Percentiles rank a stretch among this genome's conserved stretches.
phyloP scores from a whole-genome alignment of 1,140 invertebrate genomes.

The Cotesia glomerata region DNA sequence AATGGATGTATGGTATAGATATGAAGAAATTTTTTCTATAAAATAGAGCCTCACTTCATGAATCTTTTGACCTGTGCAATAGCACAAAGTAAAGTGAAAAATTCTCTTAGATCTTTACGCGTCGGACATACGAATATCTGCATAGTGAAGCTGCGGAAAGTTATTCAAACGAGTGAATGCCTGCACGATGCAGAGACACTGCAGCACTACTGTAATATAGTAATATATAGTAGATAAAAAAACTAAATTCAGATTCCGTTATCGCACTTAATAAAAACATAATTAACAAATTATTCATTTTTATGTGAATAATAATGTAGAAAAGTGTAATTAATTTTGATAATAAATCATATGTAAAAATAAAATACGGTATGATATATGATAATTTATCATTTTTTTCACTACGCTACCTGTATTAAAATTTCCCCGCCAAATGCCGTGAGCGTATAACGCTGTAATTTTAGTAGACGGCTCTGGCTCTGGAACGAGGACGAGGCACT shows the following conservation, averaged over 20 bases:
- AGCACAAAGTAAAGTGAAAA: slow-evolving; percentile 3
- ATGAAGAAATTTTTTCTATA: background rate
- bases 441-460: slow-evolving; percentile 23
- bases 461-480: slow-evolving; percentile 21
- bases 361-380: background rate
- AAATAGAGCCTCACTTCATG: background rate
- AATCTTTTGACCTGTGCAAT: slow-evolving; percentile 3
- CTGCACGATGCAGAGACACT: slow-evolving; percentile 1
- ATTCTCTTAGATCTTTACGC: background rate
- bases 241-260: background rate
- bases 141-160: background rate
- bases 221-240: background rate
- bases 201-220: background rate
- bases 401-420: slow-evolving; percentile 33
- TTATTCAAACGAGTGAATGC: background rate
- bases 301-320: background rate
- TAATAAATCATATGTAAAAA: background rate
- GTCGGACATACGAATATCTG: background rate
- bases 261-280: background rate
- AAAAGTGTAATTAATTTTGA: background rate
- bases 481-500: slow-evolving; percentile 31
- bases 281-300: background rate
- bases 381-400: background rate
- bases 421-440: slow-evolving; percentile 13
- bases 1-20: background rate